Base-by-base conservation (phyloP, 2,113 vertebrate species). In the Pseudopipra pipra region DNA sequence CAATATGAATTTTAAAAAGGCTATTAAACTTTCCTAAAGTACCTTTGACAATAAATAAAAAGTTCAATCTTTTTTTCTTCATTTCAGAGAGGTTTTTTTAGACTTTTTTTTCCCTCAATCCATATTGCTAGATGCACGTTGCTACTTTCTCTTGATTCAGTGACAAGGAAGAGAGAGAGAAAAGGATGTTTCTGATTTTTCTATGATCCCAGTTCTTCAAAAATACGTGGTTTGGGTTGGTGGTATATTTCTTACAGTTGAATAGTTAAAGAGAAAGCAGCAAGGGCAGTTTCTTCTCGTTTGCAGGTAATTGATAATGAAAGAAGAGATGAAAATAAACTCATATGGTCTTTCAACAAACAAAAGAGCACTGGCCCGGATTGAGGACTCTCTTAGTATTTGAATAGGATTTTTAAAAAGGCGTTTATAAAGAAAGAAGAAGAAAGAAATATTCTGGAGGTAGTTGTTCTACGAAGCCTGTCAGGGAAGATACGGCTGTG, bases 1-100 rank as follows among this genome's bases (percentile, higher is more conserved):
- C 74, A 56, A 72, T 85, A 95, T 90, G 90, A 93, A 92, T 91
- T 96, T 39, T 74, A 86, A 94, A 94, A 67, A 27, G 22, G 49
- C 89, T 68, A 94, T 96, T 78, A 94, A 80, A 93, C 73, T 94
- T 89, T 91, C 74, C 66, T 56, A 54, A 88, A 96, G 87, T 88
- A 90, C 52, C 59, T 88, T 84, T 95, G 68, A 91, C 19, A 49
- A 93, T 78, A 97, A 96, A 90, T 92, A 96, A 85, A 95, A 93
- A 92, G 70, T 91, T 87, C 71, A 9, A 33, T 79, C 39, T 77
- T 89, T 90, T 93, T 87, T 80, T 44, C 37, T 82, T 62, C 28
- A 56, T 92, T 90, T 90, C 75, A 74, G 83, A 86, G 51, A 74
- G 15, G 33, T 31, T 86, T 93, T 28, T 90, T 46, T 54, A 54